phyloP scores from a whole-genome alignment of 2,113 vertebrate species.

The Heterotis niloticus region DNA sequence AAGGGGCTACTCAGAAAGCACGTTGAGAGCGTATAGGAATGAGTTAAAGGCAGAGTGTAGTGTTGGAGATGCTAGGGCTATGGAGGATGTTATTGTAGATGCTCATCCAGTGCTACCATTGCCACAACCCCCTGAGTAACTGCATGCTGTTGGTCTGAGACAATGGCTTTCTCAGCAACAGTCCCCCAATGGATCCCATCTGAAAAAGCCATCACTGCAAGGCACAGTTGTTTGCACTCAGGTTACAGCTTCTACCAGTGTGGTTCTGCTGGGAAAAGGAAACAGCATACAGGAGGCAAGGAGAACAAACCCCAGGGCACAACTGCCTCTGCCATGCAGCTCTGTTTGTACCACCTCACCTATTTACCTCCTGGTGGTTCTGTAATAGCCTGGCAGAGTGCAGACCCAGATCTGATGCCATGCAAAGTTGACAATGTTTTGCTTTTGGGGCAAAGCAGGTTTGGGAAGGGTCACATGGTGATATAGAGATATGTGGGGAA shows the following conservation, averaged over 20 bases:
- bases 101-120: no score
- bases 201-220: background rate
- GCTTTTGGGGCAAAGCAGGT: background rate
- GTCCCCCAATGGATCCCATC: slow-evolving; percentile 14
- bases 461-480: background rate
- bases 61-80: background rate
- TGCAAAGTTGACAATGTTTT: background rate
- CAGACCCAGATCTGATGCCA: background rate
- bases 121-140: background rate
- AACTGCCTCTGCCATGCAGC: background rate
- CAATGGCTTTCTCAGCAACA: slow-evolving; percentile 1
- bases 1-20: no score
- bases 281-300: background rate
- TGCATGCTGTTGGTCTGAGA: no score
- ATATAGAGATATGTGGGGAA: background rate
- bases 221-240: background rate
- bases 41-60: background rate
- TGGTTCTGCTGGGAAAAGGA: background rate
- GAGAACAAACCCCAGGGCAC: background rate
- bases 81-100: background rate
- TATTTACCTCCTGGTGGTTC: slow-evolving; percentile 2
- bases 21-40: background rate
- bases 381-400: background rate
- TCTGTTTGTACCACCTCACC: background rate
- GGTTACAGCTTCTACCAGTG: background rate